Conservation (phyloP, 2,888 invertebrate genomes). For the Dryocosmus kuriphilus region DNA sequence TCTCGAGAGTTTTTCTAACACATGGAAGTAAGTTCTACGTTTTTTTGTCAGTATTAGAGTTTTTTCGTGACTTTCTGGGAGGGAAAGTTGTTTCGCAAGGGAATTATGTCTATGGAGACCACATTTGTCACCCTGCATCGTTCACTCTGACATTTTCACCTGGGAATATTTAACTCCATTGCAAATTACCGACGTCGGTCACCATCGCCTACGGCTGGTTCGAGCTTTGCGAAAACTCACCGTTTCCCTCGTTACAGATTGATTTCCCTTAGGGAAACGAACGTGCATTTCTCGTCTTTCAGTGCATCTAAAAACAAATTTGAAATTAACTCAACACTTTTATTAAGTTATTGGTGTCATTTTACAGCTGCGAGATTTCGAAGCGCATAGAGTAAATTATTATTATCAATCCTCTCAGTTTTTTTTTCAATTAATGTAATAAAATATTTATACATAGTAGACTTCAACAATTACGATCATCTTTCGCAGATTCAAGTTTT, state of each 20-base stretch:
- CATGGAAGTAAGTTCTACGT: neutral
- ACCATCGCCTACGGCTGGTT: conserved; percentile 14
- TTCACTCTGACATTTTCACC: conserved; percentile 64
- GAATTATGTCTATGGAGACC: conserved; percentile 1
- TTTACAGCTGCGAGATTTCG: too few relatives aligned
- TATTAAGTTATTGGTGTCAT: too few relatives aligned
- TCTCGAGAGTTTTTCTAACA: neutral
- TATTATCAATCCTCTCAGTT: too few relatives aligned
- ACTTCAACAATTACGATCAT: too few relatives aligned
- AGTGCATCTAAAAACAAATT: neutral
- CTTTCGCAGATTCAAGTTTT: too few relatives aligned
- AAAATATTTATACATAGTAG: too few relatives aligned
- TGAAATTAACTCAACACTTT: neutral
- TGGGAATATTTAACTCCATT: conserved; percentile 70
- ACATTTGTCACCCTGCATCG: conserved; percentile 30
- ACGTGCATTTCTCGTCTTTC: neutral
- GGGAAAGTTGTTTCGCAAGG: neutral
- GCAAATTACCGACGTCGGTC: conserved; percentile 30
- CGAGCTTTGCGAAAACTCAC: conserved; percentile 22
- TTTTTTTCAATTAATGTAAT: too few relatives aligned
- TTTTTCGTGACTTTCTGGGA: neutral
- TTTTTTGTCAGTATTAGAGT: conserved; percentile 1
- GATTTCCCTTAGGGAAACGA: conserved; percentile 30
- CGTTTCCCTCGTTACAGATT: neutral
- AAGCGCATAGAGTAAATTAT: too few relatives aligned